These are phyloP conservation scores for Bostrychus sinensis DNA, from an alignment of 2,113 vertebrate genomes.

Conservation along the genomic window DNA sequence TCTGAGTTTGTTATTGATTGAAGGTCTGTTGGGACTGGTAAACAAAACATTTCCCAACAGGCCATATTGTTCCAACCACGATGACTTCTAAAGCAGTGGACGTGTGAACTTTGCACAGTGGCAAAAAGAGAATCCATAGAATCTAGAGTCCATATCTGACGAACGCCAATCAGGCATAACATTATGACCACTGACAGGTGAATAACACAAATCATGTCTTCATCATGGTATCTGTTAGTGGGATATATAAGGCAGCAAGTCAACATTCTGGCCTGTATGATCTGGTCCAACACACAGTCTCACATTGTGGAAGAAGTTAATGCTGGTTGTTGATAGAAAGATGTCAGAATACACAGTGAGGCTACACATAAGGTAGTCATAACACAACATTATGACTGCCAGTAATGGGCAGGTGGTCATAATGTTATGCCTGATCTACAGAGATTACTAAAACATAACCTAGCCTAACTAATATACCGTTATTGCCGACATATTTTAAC, in stretches of 20 bases:
- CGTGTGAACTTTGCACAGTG: constrained; percentile 1
- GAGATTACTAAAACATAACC: constrained; percentile 4
- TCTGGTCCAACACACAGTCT: no score
- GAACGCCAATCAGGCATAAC: no score
- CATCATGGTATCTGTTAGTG: no score
- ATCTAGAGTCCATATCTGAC: no score
- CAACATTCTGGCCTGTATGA: no score
- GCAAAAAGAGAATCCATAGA: constrained; percentile 16
- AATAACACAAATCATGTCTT: no score
- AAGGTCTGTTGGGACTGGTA: constrained; percentile 57
- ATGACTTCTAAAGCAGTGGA: constrained; percentile 25
- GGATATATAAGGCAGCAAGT: no score
- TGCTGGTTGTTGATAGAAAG: no score
- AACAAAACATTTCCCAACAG: constrained; percentile 65
- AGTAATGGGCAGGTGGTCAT: not conserved
- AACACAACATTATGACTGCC: not conserved
- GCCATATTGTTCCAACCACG: constrained; percentile 24
- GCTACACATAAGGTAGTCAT: no score
- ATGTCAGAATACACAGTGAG: no score
- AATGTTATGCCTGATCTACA: constrained; percentile 11
- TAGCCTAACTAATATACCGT: constrained; percentile 12
- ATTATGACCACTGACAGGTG: no score
- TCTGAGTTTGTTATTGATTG: constrained; percentile 72
- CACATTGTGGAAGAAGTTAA: no score
- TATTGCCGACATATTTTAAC: constrained; percentile 11